Base-by-base conservation (phyloP, 2,797 vertebrate species). In the Rhinichthys osculus region DNA sequence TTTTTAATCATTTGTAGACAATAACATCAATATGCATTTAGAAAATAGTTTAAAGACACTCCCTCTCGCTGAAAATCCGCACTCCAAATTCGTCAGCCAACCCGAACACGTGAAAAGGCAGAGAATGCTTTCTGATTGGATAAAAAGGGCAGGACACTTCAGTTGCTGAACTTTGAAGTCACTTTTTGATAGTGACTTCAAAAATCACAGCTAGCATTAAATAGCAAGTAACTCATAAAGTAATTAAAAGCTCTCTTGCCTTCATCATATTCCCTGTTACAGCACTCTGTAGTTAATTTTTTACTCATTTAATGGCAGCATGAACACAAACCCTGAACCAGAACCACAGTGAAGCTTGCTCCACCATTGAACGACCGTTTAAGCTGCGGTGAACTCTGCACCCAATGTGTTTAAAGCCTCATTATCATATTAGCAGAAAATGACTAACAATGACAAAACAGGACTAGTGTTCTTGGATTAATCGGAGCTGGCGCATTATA, bases 341-440 rank as follows among this genome's bases (percentile, higher is more conserved):
- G 27, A 84, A 71, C 27, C 57, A 66, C 79, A 33, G 67, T 69
- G 23, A 66, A 78, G 70, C 62, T 76, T 82, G 66, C 82, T 83
- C 21, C 35, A n/a, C 62, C 78, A 84, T 23, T 86, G 59, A 82
- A 78, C 8, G 13, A 7, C 85, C 35, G 30, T 80, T 88, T 90
- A 86, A 87, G 85, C 87, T 33, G 76, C 5, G 17, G 27, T 88
- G 84, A 86, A 86, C 86, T 88, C 71, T 71, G 33, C 54, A 73
- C 64, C 76, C 86, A 89, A 79, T 84, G 74, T 69, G 81, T 87
- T 84, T 76, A 87, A 82, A 76, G 67, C 67, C 77, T 87, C 82
- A 84, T 85, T 86, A 84, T 83, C 47, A 87, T 76, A 79, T 78
- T 87, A 83, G 71, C 67, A 54, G 35, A 66, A 85, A 82, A 38